Evolutionary conservation across 2,113 vertebrate genomes (phyloP).

Genomic region (Oryzias melastigma): DNA sequence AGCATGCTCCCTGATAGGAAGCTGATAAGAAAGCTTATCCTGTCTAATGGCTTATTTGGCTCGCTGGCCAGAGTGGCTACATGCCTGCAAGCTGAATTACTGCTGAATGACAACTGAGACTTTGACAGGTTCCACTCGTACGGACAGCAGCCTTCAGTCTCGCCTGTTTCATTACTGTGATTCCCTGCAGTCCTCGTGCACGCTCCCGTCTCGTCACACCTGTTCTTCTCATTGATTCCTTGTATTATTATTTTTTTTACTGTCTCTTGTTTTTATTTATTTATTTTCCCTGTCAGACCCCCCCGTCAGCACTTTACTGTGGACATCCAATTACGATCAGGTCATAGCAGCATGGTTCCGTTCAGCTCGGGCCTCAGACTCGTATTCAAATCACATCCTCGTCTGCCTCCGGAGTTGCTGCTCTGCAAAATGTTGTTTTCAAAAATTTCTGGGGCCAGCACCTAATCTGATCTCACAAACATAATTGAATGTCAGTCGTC

Average conservation of each 20-base stretch:
- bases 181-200: not conserved
- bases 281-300: slow-evolving; percentile 32
- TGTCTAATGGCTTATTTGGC: slow-evolving; percentile 63
- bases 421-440: slow-evolving; percentile 73
- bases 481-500: slow-evolving; percentile 84
- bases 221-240: slow-evolving; percentile 31
- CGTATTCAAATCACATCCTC: slow-evolving; percentile 72
- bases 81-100: slow-evolving; percentile 12
- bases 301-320: slow-evolving; percentile 63
- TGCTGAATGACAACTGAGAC: slow-evolving; percentile 38
- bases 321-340: slow-evolving; percentile 77
- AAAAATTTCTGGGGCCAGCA: slow-evolving; percentile 64
- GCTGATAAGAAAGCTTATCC: slow-evolving; percentile 46
- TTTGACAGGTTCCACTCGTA: slow-evolving; percentile 17
- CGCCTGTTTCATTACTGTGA: not conserved
- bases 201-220: not conserved
- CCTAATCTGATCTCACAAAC: slow-evolving; percentile 76
- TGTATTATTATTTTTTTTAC: slow-evolving; percentile 29
- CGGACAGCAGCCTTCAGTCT: slow-evolving; percentile 21
- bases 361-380: slow-evolving; percentile 64
- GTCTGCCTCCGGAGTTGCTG: slow-evolving; percentile 54
- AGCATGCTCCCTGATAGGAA: slow-evolving; percentile 17
- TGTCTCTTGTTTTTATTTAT: slow-evolving; percentile 16
- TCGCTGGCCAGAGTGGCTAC: slow-evolving; percentile 26
- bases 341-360: slow-evolving; percentile 73